Conservation (phyloP, 2,888 invertebrate genomes). For the Hecatera dysodea region DNA sequence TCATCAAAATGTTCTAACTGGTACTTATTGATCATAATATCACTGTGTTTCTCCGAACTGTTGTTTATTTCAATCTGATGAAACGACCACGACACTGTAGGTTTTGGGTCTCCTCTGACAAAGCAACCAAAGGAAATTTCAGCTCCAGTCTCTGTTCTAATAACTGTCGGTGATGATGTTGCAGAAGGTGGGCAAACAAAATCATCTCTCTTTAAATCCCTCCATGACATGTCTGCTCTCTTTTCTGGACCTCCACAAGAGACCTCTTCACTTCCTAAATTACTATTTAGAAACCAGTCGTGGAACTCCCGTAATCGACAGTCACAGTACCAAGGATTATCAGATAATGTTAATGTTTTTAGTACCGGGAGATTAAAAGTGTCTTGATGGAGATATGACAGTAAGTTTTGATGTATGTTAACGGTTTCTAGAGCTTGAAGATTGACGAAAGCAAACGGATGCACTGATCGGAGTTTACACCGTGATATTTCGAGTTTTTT, state of each 20-base stretch:
- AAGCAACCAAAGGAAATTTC: slow-evolving; percentile 96
- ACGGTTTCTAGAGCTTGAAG: slow-evolving; percentile 95
- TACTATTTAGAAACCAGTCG: slow-evolving; percentile 95
- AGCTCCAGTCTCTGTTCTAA: slow-evolving; percentile 94
- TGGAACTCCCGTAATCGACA: slow-evolving; percentile 96
- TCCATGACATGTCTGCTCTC: slow-evolving; percentile 93
- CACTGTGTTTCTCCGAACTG: slow-evolving; percentile 78
- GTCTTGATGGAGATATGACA: slow-evolving; percentile 92
- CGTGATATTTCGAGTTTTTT: slow-evolving; percentile 95
- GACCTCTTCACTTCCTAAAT: slow-evolving; percentile 94
- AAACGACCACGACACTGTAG: slow-evolving; percentile 95
- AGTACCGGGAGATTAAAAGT: slow-evolving; percentile 89
- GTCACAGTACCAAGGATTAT: slow-evolving; percentile 97
- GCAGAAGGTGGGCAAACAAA: slow-evolving; percentile 96
- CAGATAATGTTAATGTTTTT: slow-evolving; percentile 95
- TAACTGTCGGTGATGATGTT: slow-evolving; percentile 89
- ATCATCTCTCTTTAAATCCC: slow-evolving; percentile 93
- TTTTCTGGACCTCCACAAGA: slow-evolving; percentile 93
- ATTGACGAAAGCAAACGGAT: slow-evolving; percentile 94
- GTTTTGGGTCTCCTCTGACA: slow-evolving; percentile 95
- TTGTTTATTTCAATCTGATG: slow-evolving; percentile 90
- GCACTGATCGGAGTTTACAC: slow-evolving; percentile 94
- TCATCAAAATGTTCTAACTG: slow-evolving; percentile 79
- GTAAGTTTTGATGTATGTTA: slow-evolving; percentile 95
- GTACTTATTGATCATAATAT: slow-evolving; percentile 79